Evolutionary conservation across 2,113 vertebrate species (phyloP).

Genomic region (Gyps fulvus): DNA sequence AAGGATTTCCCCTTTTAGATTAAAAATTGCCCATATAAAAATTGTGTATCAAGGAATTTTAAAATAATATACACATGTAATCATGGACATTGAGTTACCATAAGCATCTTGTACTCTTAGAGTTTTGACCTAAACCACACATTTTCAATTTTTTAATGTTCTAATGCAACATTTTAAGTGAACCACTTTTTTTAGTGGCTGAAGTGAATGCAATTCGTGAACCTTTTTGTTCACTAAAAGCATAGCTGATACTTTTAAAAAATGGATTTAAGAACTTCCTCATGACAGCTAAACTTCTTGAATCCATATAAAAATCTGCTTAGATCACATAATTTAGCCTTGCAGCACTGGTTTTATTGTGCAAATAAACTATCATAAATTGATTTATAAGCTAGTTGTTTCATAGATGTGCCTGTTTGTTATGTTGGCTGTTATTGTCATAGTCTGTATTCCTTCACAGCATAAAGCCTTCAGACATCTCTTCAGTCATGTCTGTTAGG

Average conservation of each 20-base stretch:
- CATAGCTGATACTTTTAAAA: background rate
- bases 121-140: background rate
- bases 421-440: accelerated
- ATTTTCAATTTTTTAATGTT: background rate
- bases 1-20: background rate
- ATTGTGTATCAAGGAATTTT: background rate
- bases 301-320: background rate
- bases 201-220: background rate
- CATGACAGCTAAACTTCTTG: background rate
- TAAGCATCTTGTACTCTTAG: background rate
- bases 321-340: background rate
- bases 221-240: background rate
- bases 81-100: background rate
- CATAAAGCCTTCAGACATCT: background rate
- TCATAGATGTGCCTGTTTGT: background rate
- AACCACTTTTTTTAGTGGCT: background rate
- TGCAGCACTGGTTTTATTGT: background rate
- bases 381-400: background rate
- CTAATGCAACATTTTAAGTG: background rate
- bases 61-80: background rate
- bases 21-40: background rate
- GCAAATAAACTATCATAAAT: background rate
- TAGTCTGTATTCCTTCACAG: background rate
- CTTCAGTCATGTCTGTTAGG: background rate
- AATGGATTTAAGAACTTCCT: background rate